phyloP scores from a whole-genome alignment of 30 jellyfish, hydroid and myxozoan genomes.

The Pseudorhiza aurosa region DNA sequence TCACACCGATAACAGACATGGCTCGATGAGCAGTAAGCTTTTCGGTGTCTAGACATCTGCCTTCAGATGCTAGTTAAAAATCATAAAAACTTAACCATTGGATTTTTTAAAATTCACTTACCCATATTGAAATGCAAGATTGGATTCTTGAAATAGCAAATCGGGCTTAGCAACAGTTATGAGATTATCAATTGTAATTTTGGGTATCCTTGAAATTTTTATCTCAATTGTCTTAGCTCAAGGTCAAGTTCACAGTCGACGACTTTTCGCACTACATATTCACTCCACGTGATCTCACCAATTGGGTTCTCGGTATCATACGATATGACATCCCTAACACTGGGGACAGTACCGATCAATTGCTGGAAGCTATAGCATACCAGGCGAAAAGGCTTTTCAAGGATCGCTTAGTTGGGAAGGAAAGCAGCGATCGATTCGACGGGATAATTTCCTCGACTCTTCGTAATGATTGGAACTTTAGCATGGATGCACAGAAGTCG shows the following conservation, averaged over 20 bases:
- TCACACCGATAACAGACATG: too few species aligned
- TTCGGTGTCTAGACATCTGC: too few species aligned
- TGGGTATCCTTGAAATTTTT: not conserved
- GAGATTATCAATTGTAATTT: too few species aligned
- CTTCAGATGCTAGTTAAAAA: too few species aligned
- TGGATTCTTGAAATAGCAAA: too few species aligned
- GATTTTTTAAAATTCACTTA: too few species aligned
- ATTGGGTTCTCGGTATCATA: constrained; percentile 86
- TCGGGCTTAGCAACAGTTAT: too few species aligned
- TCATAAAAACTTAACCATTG: too few species aligned
- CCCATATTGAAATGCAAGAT: too few species aligned
- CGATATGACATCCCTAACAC: constrained; percentile 76
- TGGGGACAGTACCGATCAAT: constrained; percentile 70
- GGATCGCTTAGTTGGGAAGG: constrained; percentile 93
- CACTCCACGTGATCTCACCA: constrained; percentile 92
- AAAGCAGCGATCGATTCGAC: constrained; percentile 82
- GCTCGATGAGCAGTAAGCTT: too few species aligned
- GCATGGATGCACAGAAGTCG: constrained; percentile 37
- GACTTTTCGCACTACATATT: constrained; percentile 90
- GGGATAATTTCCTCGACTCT: constrained; percentile 62
- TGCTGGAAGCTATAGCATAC: constrained; percentile 73
- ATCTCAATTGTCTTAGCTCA: constrained; percentile 40
- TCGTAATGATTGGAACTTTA: constrained; percentile 89
- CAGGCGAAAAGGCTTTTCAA: constrained; percentile 81
- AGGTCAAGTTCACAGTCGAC: constrained; percentile 87